A percentile compares a stretch with the other conserved stretches of the same genome.
phyloP scores from a whole-genome alignment of 2,888 invertebrate genomes.

The Drosophila vallismaia region DNA sequence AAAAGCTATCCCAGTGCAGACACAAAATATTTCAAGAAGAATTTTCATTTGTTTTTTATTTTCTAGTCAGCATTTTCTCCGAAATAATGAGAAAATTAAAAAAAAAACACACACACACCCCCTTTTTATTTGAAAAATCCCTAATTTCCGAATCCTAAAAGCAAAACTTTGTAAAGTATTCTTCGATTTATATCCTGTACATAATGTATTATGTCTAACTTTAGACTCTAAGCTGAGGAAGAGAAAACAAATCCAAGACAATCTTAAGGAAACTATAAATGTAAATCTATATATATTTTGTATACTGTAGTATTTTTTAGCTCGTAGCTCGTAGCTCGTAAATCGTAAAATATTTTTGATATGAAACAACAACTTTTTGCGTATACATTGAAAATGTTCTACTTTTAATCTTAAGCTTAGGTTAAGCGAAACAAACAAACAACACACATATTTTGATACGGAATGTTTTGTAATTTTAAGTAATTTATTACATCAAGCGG shows the following conservation, averaged over 20 bases:
- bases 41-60: conserved; percentile 41
- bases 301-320: conserved; percentile 62
- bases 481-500: conserved; percentile 73
- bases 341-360: conserved; percentile 67
- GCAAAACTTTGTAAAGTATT: conserved; percentile 67
- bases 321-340: conserved; percentile 51
- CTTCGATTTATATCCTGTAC: conserved; percentile 63
- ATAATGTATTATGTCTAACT: conserved; percentile 65
- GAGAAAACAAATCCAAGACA: conserved; percentile 45
- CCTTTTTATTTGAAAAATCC: conserved; percentile 8
- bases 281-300: conserved; percentile 36
- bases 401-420: conserved; percentile 21
- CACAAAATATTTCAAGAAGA: conserved; percentile 34
- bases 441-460: conserved; percentile 68
- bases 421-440: conserved; percentile 19
- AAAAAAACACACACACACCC: conserved; percentile 31
- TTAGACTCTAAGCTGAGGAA: conserved; percentile 58
- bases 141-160: conserved; percentile 50
- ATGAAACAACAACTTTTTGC: conserved; percentile 43
- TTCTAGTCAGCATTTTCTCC: conserved; percentile 80
- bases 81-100: conserved; percentile 59
- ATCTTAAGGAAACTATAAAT: conserved; percentile 39
- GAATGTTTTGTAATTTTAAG: conserved; percentile 81
- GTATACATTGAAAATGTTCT: conserved; percentile 73
- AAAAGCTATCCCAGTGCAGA: conserved; percentile 27